Percentiles rank a stretch among this genome's conserved stretches.
Evolutionary conservation across 2,888 invertebrate genomes (phyloP).

Genomic region (Carcina quercana): DNA sequence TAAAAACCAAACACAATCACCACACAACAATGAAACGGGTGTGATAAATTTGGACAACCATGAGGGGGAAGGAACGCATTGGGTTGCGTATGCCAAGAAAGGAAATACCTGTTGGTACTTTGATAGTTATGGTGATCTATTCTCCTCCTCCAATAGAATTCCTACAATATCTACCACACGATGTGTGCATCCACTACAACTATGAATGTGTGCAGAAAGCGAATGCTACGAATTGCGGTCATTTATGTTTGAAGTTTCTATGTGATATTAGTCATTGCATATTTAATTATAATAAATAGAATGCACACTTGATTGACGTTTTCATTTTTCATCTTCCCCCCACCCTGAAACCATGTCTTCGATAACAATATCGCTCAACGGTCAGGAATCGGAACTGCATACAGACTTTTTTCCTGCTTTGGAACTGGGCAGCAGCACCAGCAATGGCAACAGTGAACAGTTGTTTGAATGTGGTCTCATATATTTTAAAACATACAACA

Average conservation of each 20-base stretch:
- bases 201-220: slow-evolving; percentile 1
- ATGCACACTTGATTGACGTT: too few relatives aligned
- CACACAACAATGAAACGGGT: slow-evolving; percentile 17
- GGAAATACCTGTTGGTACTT: slow-evolving; percentile 28
- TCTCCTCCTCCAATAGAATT: slow-evolving; percentile 26
- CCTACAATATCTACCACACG: slow-evolving; percentile 16
- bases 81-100: slow-evolving; percentile 33
- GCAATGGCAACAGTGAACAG: too few relatives aligned
- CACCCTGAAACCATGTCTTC: neutral
- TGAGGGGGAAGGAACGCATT: slow-evolving; percentile 27
- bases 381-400: neutral
- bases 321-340: neutral
- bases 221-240: slow-evolving; percentile 3
- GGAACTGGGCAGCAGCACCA: slow-evolving; percentile 3
- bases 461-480: slow-evolving; percentile 9
- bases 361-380: slow-evolving; percentile 1
- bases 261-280: neutral
- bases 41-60: slow-evolving; percentile 24
- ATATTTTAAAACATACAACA: slow-evolving; percentile 1
- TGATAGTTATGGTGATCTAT: slow-evolving; percentile 37
- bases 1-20: too few relatives aligned
- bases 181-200: slow-evolving; percentile 6
- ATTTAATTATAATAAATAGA: slow-evolving; percentile 1
- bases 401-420: slow-evolving; percentile 2
- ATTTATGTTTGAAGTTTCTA: slow-evolving; percentile 8